Evolutionary conservation across 2,888 invertebrate species (phyloP), one percentile per base, ranked within the genome.

Genomic region (Hypercompe scribonia): DNA sequence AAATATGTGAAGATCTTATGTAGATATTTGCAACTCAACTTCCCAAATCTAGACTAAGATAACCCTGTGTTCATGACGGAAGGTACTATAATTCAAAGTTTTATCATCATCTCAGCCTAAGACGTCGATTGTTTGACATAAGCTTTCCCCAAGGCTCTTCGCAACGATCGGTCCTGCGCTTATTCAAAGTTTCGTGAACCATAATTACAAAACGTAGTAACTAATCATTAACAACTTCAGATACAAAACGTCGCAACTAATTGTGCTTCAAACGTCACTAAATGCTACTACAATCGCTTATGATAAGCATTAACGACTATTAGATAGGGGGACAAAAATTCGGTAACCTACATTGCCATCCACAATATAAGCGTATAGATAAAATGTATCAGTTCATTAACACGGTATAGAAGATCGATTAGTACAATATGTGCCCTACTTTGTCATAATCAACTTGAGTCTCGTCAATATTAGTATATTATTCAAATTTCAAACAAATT

Each of bases 321-420:
- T 21, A 31, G 42, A 66, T 66, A 66, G 18, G 61, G 31, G 42
- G 31, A 46, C 21, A 5, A 18, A 61, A 31, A 31, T 31, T 66
- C 28, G 66, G 66, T 66, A 66, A 31, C 46, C 66, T 66, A 21
- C 31, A 46, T 66, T 46, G 46, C 24, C 46, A 33, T 21, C 31
- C 46, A 46, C 46, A 24, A 66, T 66, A 66, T 31, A 46, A 46
- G 28, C 46, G 46, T 66, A 36, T 66, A 66, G 46, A 66, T 66
- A 66, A 66, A 66, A 33, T 66, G 21, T 66, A 66, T 46, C 46
- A 66, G 66, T 66, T 66, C 66, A 66, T 66, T 46, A 66, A 66
- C 33, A 46, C 33, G 33, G 42, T 33, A 66, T 46, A 42, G 36
- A 46, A 66, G 66, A 66, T 66, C 31, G 46, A 66, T 66, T 66